Base-by-base conservation (phyloP, 2,113 vertebrate species). In the Ptilonorhynchus violaceus region DNA sequence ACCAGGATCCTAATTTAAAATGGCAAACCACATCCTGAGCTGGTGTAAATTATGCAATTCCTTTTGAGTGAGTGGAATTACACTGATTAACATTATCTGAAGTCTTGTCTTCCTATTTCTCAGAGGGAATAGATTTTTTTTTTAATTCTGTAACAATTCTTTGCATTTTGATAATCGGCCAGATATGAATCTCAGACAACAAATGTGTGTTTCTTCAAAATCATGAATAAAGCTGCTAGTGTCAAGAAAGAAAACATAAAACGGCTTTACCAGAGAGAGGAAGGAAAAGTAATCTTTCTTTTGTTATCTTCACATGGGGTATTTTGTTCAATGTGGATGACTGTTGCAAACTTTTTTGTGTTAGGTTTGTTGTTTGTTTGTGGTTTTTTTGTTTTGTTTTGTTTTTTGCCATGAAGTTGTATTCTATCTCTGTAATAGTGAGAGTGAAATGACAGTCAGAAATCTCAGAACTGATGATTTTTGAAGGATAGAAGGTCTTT, bases 1-100 rank as follows among this genome's bases (percentile, higher is more conserved):
- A 85, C n/a, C 20, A 89, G 69, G 58, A 75, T 85, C 41, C 41
- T 83, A 52, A 88, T 94, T 88, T 90, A 49, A 85, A 93, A 95
- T 44, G 7, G 16, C 73, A 69, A 85, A 67, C 39, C 74, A 64
- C 59, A 92, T 88, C 72, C 66, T 85, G 78, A 90, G 80, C 59
- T 90, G 62, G 37, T 88, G 53, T 85, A 79, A 92, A 79, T 93
- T 47, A 35, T 83, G 33, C 69, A 89, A 75, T 72, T 89, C 67
- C 56, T 88, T 95, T 63, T 78, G 63, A 88, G 41, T 15, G 10
- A 68, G 31, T 85, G 75, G 70, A 90, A 88, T 97, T 85, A 76
- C n/a, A 44, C 70, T 92, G 78, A 83, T 92, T 85, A 88, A 78
- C 42, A 73, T 74, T 2, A 60, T 64, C 78, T 93, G 64, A 83